phyloP scores from a whole-genome alignment of 2,797 vertebrate species.

The Danio albolineatus region DNA sequence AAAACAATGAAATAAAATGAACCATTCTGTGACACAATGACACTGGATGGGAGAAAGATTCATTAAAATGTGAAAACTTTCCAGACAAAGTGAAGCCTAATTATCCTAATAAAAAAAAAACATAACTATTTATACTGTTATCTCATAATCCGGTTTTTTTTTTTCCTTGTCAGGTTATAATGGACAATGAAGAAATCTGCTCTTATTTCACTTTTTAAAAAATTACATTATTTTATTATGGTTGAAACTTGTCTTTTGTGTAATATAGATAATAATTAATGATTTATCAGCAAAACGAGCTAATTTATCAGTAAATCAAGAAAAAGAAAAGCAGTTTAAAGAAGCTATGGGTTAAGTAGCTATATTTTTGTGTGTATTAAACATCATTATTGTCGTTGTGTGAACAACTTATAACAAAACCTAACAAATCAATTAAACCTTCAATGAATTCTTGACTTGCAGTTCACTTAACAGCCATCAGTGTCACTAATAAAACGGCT shows the following conservation, averaged over 20 bases:
- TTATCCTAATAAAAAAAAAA: constrained; percentile 7
- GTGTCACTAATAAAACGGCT: too few relatives aligned
- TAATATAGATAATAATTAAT: too few relatives aligned
- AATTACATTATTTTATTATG: not conserved
- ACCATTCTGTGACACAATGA: not conserved
- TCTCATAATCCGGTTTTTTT: not conserved
- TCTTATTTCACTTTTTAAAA: not conserved
- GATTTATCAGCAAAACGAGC: too few relatives aligned
- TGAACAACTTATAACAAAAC: too few relatives aligned
- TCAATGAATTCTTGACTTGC: too few relatives aligned
- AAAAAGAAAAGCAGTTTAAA: too few relatives aligned
- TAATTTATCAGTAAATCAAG: too few relatives aligned
- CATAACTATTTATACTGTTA: constrained; percentile 3
- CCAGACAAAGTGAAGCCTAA: not conserved
- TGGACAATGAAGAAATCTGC: not conserved
- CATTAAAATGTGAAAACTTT: constrained; percentile 5
- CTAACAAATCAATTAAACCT: too few relatives aligned
- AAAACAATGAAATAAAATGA: not conserved
- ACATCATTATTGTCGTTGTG: too few relatives aligned
- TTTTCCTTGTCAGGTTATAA: not conserved
- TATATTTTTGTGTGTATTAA: too few relatives aligned
- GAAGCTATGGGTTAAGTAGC: too few relatives aligned
- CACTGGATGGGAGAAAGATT: constrained; percentile 2
- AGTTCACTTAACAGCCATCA: too few relatives aligned
- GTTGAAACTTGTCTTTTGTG: not conserved